phyloP scores from a whole-genome alignment of 2,113 vertebrate species.

The Catharus minimus region DNA sequence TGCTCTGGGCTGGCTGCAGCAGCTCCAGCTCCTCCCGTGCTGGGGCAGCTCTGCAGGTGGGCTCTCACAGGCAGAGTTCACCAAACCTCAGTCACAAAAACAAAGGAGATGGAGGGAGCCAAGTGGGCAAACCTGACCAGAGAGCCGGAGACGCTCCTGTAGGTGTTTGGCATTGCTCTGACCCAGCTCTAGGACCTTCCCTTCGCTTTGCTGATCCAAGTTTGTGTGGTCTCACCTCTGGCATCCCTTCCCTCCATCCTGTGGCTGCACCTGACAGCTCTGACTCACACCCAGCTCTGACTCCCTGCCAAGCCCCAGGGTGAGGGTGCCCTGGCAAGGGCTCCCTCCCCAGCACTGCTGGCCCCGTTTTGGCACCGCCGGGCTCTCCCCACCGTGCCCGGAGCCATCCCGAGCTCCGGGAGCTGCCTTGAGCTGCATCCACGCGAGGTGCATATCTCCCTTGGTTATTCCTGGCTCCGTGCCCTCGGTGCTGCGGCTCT shows the following conservation, averaged over 20 bases:
- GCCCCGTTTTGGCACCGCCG: background rate
- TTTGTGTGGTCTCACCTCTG: background rate
- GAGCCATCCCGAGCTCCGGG: rapidly evolving
- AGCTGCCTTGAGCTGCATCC: background rate
- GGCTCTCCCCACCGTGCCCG: rapidly evolving
- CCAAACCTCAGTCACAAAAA: background rate
- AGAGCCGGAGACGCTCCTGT: background rate
- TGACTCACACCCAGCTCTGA: no score
- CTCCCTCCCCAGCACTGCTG: background rate
- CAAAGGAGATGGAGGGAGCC: background rate
- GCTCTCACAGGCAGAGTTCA: background rate
- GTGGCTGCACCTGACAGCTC: background rate
- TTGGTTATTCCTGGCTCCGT: background rate
- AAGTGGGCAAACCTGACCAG: background rate
- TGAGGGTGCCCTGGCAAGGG: background rate
- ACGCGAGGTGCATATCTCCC: background rate
- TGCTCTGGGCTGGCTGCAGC: background rate
- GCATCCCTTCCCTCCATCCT: background rate
- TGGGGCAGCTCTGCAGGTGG: background rate
- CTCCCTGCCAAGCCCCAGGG: background rate
- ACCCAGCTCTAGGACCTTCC: background rate
- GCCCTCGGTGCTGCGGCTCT: background rate
- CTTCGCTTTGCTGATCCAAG: background rate
- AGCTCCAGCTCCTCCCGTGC: background rate
- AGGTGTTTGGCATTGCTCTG: background rate